Percentiles rank a stretch among this genome's conserved stretches.
These are phyloP conservation scores for Nannobrachium achirus DNA, from an alignment of 2,113 vertebrate species.

Conservation along the genomic window DNA sequence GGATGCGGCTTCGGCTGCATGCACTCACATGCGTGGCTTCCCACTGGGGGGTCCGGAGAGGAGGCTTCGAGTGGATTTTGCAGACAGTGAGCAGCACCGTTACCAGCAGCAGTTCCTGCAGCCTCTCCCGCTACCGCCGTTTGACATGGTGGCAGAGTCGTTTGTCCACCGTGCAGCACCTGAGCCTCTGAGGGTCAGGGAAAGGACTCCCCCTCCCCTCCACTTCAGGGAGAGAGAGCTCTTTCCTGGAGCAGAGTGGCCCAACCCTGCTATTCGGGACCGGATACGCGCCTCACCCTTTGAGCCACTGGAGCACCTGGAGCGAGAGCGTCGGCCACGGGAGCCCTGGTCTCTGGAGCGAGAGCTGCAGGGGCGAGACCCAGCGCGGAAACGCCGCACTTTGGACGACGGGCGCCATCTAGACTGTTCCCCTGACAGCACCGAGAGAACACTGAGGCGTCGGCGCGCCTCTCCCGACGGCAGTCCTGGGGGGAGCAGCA, in stretches of 20 bases:
- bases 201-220: conserved; percentile 92
- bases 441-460: conserved; percentile 88
- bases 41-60: conserved; percentile 93
- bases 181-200: conserved; percentile 88
- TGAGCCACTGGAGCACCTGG: conserved; percentile 91
- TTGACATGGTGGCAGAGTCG: conserved; percentile 92
- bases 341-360: conserved; percentile 96
- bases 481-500: conserved; percentile 90
- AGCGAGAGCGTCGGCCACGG: conserved; percentile 84
- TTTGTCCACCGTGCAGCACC: conserved; percentile 93
- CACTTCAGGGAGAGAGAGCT: conserved; percentile 95
- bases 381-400: conserved; percentile 87
- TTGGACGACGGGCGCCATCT: conserved; percentile 89
- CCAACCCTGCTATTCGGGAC: conserved; percentile 88
- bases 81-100: conserved; percentile 93
- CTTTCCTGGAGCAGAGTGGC: conserved; percentile 91
- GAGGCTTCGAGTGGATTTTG: conserved; percentile 93
- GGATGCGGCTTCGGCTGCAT: conserved; percentile 95
- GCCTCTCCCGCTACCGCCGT: conserved; percentile 90
- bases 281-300: conserved; percentile 86
- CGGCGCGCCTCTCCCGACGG: conserved; percentile 90
- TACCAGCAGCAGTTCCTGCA: conserved; percentile 96
- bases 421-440: conserved; percentile 92
- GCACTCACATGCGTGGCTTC: conserved; percentile 96
- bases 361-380: conserved; percentile 88